Base-by-base conservation (phyloP, 2,888 invertebrate genomes). In the Copidosoma aretas region DNA sequence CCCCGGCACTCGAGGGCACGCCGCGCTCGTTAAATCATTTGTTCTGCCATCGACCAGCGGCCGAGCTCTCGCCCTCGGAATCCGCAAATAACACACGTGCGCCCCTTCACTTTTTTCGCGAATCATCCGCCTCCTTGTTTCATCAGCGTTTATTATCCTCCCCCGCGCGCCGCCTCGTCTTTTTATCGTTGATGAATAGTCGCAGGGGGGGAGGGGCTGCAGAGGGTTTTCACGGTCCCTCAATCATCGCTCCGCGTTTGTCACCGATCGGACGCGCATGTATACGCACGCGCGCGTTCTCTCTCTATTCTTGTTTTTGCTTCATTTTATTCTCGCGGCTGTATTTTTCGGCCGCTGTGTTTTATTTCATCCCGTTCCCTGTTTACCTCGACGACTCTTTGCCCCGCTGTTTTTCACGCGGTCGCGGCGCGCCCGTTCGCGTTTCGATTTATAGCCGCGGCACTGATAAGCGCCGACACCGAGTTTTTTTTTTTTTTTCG, bases 1-100 rank as follows among this genome's bases (percentile, higher is more conserved):
- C 17, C 19, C 10, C 15, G 49, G 57, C 2, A 57, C 58, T 24
- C 46, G 51, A 51, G 57, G 64, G 65, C 67, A 39, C 21, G 43
- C 39, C 54, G 67, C 32, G 73, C 76, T 79, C 77, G 78, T 80
- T 80, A 80, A 79, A 77, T 78, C 79, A 76, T 77, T 80, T 77
- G 80, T 79, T 77, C 78, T 75, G 74, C 67, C 74, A 69, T 62
- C 70, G 62, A 61, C 57, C 39, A 17, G 17, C 10, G 15, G 21
- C 12, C 39, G 0, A 57, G 59, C 24, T 19, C 32, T 32, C 8
- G 4, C 32, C 32, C 8, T 32, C 32, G 4, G 8, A 3, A 32
- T 32, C 32, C 8, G 32, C 32, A 32, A n/a, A n/a, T n/a, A n/a
- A n/a, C n/a, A n/a, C n/a, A n/a, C n/a, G n/a, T n/a, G n/a, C 32